phyloP scores from a whole-genome alignment of 2,113 vertebrate genomes.

The Bujurquina vittata region DNA sequence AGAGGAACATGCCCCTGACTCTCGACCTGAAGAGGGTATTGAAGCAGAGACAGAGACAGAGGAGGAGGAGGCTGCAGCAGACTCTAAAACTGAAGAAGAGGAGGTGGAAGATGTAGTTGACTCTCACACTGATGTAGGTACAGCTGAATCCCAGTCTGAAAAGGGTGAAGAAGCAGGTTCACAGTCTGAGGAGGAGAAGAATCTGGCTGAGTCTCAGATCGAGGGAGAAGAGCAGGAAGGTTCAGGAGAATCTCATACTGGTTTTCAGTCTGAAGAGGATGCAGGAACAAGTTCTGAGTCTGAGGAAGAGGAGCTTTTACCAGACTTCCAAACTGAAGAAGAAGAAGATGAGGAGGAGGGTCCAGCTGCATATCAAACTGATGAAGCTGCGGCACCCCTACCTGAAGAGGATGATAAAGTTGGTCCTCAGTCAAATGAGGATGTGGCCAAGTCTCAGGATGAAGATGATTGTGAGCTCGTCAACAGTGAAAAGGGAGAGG shows the following conservation, averaged over 20 bases:
- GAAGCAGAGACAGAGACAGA: not conserved
- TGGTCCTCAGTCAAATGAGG: not conserved
- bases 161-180: not conserved
- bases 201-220: not conserved
- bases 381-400: not conserved
- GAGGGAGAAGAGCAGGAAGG: not conserved
- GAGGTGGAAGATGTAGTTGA: not conserved
- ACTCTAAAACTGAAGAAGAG: constrained; percentile 13
- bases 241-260: not conserved
- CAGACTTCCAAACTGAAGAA: not conserved
- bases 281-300: not conserved
- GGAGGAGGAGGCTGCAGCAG: not conserved
- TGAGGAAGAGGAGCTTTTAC: not conserved
- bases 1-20: not conserved
- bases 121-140: not conserved
- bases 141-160: not conserved
- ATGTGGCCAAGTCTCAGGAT: not conserved
- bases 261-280: not conserved
- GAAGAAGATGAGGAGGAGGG: not conserved
- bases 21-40: not conserved
- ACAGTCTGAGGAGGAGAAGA: not conserved
- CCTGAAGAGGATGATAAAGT: not conserved
- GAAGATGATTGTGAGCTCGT: constrained; percentile 14
- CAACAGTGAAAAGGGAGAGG: not conserved
- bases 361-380: not conserved